Conservation (phyloP, 2,888 invertebrate genomes). For the Nipponacmea schrenckii region DNA sequence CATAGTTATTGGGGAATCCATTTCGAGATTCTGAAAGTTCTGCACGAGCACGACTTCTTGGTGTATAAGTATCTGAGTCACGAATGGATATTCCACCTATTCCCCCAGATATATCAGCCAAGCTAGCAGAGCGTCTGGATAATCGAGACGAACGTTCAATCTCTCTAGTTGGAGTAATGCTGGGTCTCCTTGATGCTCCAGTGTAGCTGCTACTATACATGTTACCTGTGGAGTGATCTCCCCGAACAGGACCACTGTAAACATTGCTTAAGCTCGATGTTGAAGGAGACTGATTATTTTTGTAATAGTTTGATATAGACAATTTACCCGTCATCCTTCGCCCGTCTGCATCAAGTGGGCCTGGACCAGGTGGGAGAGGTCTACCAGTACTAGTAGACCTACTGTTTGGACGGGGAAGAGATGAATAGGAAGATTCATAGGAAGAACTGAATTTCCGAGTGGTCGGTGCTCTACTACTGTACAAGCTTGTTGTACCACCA, state of each 20-base stretch:
- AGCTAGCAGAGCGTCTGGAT: constrained; percentile 37
- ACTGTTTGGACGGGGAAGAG: background rate
- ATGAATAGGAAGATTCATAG: constrained; percentile 1
- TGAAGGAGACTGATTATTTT: constrained; percentile 23
- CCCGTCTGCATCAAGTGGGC: constrained; percentile 49
- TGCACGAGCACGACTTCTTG: constrained; percentile 25
- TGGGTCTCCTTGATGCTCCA: constrained; percentile 23
- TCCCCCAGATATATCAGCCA: constrained; percentile 33
- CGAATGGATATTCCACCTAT: constrained; percentile 33
- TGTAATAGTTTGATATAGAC: constrained; percentile 22
- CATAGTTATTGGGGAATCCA: constrained; percentile 26
- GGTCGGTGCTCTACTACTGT: constrained; percentile 10
- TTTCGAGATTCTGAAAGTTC: constrained; percentile 35
- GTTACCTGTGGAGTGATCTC: background rate
- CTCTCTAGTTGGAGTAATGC: constrained; percentile 23
- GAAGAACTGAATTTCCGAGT: background rate
- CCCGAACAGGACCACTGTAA: background rate
- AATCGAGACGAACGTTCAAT: constrained; percentile 1
- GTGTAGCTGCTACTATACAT: constrained; percentile 11
- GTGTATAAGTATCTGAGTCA: constrained; percentile 27
- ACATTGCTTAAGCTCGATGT: constrained; percentile 10
- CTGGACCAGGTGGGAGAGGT: constrained; percentile 49
- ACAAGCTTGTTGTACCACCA: constrained; percentile 22
- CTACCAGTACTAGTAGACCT: constrained; percentile 18
- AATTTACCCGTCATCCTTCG: constrained; percentile 33